A percentile compares a stretch with the other conserved stretches of the same genome.
phyloP scores from a whole-genome alignment of 2,888 invertebrate genomes.

The Julus scandinavius region DNA sequence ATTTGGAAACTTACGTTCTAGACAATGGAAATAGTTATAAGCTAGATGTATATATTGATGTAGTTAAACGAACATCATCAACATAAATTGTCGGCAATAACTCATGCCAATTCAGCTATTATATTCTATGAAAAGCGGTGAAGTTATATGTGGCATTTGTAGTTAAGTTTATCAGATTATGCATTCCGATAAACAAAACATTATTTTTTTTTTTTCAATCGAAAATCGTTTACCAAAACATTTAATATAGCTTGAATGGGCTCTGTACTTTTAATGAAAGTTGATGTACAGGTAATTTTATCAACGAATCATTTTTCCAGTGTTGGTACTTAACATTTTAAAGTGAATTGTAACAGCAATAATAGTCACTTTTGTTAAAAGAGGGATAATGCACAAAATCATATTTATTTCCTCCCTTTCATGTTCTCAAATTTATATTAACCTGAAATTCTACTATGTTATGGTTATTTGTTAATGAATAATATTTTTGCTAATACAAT shows the following conservation, averaged over 20 bases:
- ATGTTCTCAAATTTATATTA: not conserved
- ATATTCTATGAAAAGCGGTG: not conserved
- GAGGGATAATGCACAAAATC: constrained; percentile 31
- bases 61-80: too few species aligned
- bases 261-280: not conserved
- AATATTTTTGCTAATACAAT: constrained; percentile 38
- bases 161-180: not conserved
- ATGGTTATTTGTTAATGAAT: constrained; percentile 35
- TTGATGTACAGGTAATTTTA: not conserved
- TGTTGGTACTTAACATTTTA: constrained; percentile 2
- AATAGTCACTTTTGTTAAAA: constrained; percentile 22
- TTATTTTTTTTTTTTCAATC: not conserved
- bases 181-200: not conserved
- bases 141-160: not conserved
- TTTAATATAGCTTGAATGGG: not conserved
- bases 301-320: not conserved
- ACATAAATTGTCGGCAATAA: too few species aligned
- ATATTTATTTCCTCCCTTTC: constrained; percentile 31
- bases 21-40: too few species aligned
- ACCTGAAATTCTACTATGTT: not conserved
- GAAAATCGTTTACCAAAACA: not conserved
- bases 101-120: too few species aligned
- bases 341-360: not conserved
- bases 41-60: too few species aligned
- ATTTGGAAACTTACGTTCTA: too few species aligned